Conservation (phyloP, 2,888 invertebrate genomes). For the Rhagonycha lutea region DNA sequence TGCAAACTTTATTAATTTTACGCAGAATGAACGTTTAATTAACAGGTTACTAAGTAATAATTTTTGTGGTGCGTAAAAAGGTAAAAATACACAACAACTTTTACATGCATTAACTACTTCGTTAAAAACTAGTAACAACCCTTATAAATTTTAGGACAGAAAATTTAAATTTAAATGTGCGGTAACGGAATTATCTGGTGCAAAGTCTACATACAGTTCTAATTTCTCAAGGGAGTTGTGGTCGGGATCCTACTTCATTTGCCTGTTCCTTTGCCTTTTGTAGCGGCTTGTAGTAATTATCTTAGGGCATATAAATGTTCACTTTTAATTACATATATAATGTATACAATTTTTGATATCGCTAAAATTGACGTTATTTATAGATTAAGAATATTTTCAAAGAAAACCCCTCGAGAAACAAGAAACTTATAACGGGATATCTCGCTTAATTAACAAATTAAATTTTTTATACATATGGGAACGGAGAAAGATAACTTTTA, state of each 20-base stretch:
- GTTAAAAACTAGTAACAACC: constrained; percentile 28
- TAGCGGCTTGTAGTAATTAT: constrained; percentile 28
- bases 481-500: not conserved
- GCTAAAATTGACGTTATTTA: not conserved
- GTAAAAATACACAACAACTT: not conserved
- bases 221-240: constrained; percentile 30
- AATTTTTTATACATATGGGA: not conserved
- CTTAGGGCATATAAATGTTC: constrained; percentile 21
- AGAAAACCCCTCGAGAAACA: not conserved
- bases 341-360: not conserved
- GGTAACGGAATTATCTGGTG: constrained; percentile 29
- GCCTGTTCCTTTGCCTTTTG: constrained; percentile 29
- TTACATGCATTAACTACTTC: constrained; percentile 15
- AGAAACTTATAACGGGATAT: not conserved
- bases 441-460: not conserved
- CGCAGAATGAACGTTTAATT: not conserved
- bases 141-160: constrained; percentile 26
- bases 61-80: not conserved
- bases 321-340: constrained; percentile 23
- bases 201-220: constrained; percentile 29
- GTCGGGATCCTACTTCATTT: constrained; percentile 29
- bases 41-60: not conserved
- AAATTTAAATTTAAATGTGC: constrained; percentile 31
- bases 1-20: not conserved
- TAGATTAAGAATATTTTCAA: not conserved